phyloP scores from a whole-genome alignment of 2,888 invertebrate species.

The Aquatica leii region DNA sequence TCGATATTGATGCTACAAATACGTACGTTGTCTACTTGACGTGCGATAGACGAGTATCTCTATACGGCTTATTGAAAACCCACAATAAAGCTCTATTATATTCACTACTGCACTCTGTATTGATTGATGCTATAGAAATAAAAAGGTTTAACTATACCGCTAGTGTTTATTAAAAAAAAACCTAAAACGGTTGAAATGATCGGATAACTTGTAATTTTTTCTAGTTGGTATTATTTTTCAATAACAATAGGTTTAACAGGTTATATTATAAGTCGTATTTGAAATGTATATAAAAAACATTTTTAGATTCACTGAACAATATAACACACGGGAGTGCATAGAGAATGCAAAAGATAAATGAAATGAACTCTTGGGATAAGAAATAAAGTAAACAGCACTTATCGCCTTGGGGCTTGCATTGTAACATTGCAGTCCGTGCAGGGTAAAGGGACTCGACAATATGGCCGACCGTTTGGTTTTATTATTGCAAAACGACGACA shows the following conservation, averaged over 20 bases:
- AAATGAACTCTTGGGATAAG: constrained; percentile 56
- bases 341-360: constrained; percentile 51
- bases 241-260: background rate
- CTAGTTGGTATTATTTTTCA: background rate
- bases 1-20: constrained; percentile 40
- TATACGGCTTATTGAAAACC: constrained; percentile 39
- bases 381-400: constrained; percentile 59
- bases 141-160: constrained; percentile 27
- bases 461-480: constrained; percentile 48
- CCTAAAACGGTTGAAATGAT: no score
- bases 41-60: constrained; percentile 39
- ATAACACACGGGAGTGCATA: constrained; percentile 40
- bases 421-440: constrained; percentile 51
- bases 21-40: constrained; percentile 32
- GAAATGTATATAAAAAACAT: constrained; percentile 6
- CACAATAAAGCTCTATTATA: constrained; percentile 30
- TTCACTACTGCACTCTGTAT: constrained; percentile 36
- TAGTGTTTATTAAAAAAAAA: no score
- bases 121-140: constrained; percentile 34
- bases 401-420: constrained; percentile 55
- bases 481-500: constrained; percentile 43
- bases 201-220: no score
- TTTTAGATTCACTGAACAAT: constrained; percentile 27
- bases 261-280: background rate
- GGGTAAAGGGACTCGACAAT: constrained; percentile 46